These are phyloP conservation scores for Allobates femoralis DNA, from an alignment of 2,797 vertebrate genomes.

Conservation along the genomic window DNA sequence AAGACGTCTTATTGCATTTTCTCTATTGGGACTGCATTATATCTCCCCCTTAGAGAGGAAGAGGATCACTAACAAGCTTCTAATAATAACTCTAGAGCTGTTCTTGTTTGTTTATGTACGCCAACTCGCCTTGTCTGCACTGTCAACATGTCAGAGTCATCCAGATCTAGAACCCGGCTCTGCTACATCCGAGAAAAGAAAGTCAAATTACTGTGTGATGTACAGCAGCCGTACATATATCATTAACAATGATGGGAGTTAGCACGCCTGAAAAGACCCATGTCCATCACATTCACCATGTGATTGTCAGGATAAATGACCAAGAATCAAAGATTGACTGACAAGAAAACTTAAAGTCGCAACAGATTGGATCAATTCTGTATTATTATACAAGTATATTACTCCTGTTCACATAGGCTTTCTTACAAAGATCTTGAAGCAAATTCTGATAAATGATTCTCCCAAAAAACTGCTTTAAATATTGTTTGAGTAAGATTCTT, in stretches of 20 bases:
- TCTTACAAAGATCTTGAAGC: too few species aligned
- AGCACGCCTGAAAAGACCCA: background rate
- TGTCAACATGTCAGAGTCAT: conserved; percentile 24
- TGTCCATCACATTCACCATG: background rate
- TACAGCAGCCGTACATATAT: background rate
- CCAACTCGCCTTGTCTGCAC: conserved; percentile 11
- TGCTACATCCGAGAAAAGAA: background rate
- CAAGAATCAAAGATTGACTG: background rate
- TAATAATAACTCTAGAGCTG: conserved; percentile 24
- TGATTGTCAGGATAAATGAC: background rate
- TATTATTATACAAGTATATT: background rate
- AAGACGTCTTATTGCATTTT: background rate
- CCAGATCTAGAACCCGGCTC: background rate
- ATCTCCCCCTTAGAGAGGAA: conserved; percentile 33
- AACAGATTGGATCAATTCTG: background rate
- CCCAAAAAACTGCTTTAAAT: too few species aligned
- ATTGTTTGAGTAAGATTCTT: too few species aligned
- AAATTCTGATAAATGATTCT: too few species aligned
- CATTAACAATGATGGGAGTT: background rate
- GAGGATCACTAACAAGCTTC: conserved; percentile 29
- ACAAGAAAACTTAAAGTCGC: background rate
- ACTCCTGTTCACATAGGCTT: background rate
- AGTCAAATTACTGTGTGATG: background rate
- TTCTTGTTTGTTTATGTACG: conserved; percentile 38
- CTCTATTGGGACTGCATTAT: conserved; percentile 20